phyloP scores from a whole-genome alignment of 64 coral and sea anemone genomes.

The Pocillopora damicornis region DNA sequence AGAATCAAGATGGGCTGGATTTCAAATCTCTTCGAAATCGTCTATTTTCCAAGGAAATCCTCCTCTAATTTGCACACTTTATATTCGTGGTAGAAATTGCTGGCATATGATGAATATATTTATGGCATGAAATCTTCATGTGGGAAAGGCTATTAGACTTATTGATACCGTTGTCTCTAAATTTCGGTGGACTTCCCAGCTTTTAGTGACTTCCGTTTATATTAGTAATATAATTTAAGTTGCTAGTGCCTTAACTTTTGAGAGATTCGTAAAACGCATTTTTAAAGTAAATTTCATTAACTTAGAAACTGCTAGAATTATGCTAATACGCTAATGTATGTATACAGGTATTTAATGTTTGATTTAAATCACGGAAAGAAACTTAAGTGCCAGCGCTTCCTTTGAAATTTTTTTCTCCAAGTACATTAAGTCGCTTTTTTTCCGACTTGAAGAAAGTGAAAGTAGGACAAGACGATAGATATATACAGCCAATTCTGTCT shows the following conservation, averaged over 20 bases:
- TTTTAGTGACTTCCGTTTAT: no score
- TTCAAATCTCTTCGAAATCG: neutral
- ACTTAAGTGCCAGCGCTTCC: neutral
- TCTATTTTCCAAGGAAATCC: neutral
- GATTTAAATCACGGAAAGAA: no score
- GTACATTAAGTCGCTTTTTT: no score
- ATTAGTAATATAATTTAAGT: no score
- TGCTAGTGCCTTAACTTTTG: neutral
- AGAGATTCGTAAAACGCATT: neutral
- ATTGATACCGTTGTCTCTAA: slow-evolving; percentile 1
- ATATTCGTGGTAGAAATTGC: neutral
- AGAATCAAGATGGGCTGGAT: neutral
- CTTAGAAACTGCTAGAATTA: neutral
- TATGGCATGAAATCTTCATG: slow-evolving; percentile 25
- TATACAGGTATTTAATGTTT: neutral
- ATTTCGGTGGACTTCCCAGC: neutral
- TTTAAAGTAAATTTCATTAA: neutral
- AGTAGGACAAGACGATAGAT: neutral
- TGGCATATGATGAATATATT: slow-evolving; percentile 24
- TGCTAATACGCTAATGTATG: neutral
- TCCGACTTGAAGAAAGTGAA: neutral
- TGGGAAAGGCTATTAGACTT: slow-evolving; percentile 1
- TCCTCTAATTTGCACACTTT: neutral
- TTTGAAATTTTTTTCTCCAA: neutral
- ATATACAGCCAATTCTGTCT: neutral